These are phyloP conservation scores for Spatulosminthurus flaviceps DNA, from an alignment of 2,888 invertebrate species.

Conservation along the genomic window DNA sequence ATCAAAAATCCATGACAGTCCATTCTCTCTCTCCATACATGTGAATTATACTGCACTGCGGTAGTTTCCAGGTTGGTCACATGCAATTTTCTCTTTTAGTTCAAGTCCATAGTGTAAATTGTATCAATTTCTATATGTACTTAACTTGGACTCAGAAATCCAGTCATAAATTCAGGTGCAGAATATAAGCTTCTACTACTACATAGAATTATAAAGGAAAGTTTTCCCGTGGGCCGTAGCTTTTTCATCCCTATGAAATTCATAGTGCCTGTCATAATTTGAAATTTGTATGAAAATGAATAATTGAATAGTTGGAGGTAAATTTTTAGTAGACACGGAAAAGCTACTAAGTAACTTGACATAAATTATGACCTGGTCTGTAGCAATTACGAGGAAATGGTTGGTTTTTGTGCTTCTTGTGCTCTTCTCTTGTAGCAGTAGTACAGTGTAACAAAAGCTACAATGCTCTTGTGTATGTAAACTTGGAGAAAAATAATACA, in stretches of 20 bases:
- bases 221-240: too few relatives aligned
- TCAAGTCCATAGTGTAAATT: neutral
- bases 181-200: too few relatives aligned
- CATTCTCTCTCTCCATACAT: neutral
- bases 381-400: neutral
- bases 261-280: too few relatives aligned
- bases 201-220: too few relatives aligned
- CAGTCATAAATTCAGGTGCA: too few relatives aligned
- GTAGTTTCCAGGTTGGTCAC: constrained; percentile 8
- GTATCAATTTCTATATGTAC: neutral
- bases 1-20: constrained; percentile 6
- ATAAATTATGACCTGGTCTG: neutral
- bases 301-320: neutral
- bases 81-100: constrained; percentile 3
- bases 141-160: too few relatives aligned
- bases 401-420: neutral
- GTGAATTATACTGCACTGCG: constrained; percentile 14
- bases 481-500: too few relatives aligned
- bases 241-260: too few relatives aligned
- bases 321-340: constrained; percentile 4
- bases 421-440: too few relatives aligned
- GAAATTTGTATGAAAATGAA: too few relatives aligned
- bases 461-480: too few relatives aligned
- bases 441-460: too few relatives aligned
- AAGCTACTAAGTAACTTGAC: neutral